These are phyloP conservation scores for Lepus townsendii DNA, from an alignment of 2,797 vertebrate species.

Conservation along the genomic window DNA sequence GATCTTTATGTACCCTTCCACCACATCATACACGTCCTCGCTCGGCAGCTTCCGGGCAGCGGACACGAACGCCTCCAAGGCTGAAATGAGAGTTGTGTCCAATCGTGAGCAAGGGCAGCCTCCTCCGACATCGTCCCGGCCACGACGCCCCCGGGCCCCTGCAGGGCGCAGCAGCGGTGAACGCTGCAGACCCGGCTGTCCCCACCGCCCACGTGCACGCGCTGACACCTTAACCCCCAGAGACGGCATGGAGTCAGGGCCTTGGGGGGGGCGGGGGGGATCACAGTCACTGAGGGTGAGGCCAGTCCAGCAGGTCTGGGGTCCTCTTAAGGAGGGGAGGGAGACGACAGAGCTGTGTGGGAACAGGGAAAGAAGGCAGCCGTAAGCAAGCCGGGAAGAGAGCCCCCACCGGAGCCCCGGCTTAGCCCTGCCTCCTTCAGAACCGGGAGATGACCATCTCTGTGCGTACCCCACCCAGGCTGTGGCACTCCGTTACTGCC, in stretches of 20 bases:
- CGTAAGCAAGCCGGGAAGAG: background rate
- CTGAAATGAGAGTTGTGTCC: constrained; percentile 78
- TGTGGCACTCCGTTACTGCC: background rate
- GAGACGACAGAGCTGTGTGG: background rate
- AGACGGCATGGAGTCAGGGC: background rate
- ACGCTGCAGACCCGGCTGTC: background rate
- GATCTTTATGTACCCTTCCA: constrained; percentile 97
- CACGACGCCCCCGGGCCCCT: too few species aligned
- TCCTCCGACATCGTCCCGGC: background rate
- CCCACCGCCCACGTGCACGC: background rate
- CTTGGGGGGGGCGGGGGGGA: background rate
- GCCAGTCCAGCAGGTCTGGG: background rate
- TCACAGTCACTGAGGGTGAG: background rate
- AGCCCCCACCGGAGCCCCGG: background rate
- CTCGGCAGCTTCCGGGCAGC: constrained; percentile 92
- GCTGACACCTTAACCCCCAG: background rate
- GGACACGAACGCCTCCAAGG: constrained; percentile 92
- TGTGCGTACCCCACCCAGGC: background rate
- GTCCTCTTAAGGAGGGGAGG: background rate
- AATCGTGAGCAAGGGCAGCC: background rate
- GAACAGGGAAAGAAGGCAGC: background rate
- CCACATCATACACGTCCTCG: constrained; percentile 92
- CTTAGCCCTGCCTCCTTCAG: background rate
- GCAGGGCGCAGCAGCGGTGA: background rate
- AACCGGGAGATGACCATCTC: background rate